Evolutionary conservation across 2,888 invertebrate genomes (phyloP), one percentile per base, ranked within the genome.

Genomic region (Diogma glabrata): DNA sequence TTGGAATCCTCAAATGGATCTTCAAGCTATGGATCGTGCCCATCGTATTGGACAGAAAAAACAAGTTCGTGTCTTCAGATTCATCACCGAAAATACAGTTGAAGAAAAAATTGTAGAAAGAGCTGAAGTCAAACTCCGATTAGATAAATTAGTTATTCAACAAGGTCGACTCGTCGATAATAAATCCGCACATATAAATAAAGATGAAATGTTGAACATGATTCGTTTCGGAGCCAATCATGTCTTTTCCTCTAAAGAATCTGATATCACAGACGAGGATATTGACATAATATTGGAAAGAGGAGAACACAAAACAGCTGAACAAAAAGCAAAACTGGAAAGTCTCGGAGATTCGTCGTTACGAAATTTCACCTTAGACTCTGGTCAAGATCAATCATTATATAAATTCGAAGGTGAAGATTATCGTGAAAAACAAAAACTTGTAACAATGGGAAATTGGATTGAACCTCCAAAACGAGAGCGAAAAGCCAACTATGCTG

Each of bases 381-480:
- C 76, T 14, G 82, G 81, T 0, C 83, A 84, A 0, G 86, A 87
- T 56, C 59, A 59, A 3, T 93, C 92, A 0, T 88, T 95, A 1
- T 96, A 97, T 69, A 88, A 96, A 64, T 99, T 99, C 72, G 97
- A 99, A 74, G 99, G 99, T 2, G 93, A 97, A 73, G 96, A 99
- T 76, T 99, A 96, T 72, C 79, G 91, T 55, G 91, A 91, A 65
- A 92, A 92, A 61, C 91, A 91, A 62, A 92, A 90, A 68, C 74
- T 82, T n/a, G 76, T 84, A 48, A 82, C 86, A 0, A 74, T 95
- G 46, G 92, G 92, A 14, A 87, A 83, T 63, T 99, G 99, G 99
- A 99, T 99, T 62, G 97, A 99, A 67, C 99, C 97, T 0, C 99
- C 99, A 0, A 99, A 99, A 70, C 80, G 99, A 58, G 99, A 99